These are phyloP conservation scores for Lathamus discolor DNA, from an alignment of 2,113 vertebrate species.

Conservation along the genomic window DNA sequence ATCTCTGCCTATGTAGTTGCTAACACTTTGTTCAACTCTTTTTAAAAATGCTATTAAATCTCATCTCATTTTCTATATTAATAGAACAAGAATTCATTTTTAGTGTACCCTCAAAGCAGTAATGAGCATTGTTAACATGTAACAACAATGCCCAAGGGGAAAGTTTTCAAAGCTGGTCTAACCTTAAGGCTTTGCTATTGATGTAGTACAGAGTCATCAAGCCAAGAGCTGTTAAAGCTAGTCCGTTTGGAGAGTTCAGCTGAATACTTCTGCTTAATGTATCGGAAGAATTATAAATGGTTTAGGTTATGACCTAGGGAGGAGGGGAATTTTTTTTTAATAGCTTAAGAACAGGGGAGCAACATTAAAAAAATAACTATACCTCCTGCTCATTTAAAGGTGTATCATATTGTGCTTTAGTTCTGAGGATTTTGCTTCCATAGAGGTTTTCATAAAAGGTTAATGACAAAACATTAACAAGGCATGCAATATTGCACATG, in stretches of 20 bases:
- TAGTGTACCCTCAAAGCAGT: constrained; percentile 37
- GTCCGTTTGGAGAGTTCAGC: constrained; percentile 19
- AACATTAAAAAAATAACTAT: neutral
- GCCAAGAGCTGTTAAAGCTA: neutral
- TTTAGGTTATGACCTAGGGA: constrained; percentile 17
- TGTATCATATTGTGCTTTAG: neutral
- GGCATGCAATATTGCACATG: constrained; percentile 13
- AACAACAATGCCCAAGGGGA: constrained; percentile 32
- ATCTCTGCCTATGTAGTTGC: constrained; percentile 27
- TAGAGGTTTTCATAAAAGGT: neutral
- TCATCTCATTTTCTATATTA: constrained; percentile 53
- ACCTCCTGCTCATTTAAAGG: neutral
- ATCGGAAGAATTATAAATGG: constrained; percentile 10
- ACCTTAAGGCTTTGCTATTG: constrained; percentile 38
- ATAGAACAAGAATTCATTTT: constrained; percentile 58
- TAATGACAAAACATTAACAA: constrained; percentile 42
- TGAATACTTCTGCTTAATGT: neutral
- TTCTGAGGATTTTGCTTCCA: constrained; percentile 8
- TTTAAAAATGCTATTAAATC: constrained; percentile 41
- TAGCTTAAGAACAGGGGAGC: neutral
- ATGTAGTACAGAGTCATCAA: neutral
- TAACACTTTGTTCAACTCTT: constrained; percentile 38
- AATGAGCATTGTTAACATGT: constrained; percentile 56
- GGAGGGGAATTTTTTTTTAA: constrained; percentile 17
- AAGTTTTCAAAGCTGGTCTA: constrained; percentile 41